phyloP scores from a whole-genome alignment of 2,888 invertebrate species.

The Cryptocephalus moraei region DNA sequence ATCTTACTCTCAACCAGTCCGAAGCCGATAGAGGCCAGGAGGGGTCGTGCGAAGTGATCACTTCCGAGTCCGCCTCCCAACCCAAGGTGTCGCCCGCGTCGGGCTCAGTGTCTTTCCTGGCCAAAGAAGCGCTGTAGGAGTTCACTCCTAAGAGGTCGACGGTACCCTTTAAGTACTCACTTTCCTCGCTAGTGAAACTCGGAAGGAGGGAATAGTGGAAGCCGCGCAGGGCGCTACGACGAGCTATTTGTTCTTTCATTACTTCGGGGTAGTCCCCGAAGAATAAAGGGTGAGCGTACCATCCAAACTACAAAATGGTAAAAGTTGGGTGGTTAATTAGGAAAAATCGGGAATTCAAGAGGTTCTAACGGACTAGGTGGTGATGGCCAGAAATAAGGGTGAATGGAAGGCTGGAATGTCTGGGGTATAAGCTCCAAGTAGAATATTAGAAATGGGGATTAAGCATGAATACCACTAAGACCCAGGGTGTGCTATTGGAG shows the following conservation, averaged over 20 bases:
- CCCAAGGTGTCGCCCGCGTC: constrained; percentile 40
- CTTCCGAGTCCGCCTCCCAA: constrained; percentile 3
- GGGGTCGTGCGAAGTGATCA: not conserved
- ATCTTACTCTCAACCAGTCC: constrained; percentile 9
- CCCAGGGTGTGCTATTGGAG: too few species aligned
- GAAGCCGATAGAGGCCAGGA: constrained; percentile 8
- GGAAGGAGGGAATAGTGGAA: constrained; percentile 52
- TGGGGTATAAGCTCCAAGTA: too few species aligned
- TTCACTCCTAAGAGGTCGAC: constrained; percentile 67
- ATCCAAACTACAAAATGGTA: constrained; percentile 15
- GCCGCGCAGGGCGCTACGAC: constrained; percentile 47
- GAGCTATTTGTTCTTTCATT: constrained; percentile 49
- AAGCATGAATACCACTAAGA: too few species aligned
- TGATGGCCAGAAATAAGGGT: too few species aligned
- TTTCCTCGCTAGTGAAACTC: constrained; percentile 47
- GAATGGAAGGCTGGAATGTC: too few species aligned
- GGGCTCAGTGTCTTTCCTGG: constrained; percentile 19
- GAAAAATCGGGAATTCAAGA: too few species aligned
- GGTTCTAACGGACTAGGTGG: too few species aligned
- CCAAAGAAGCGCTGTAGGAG: constrained; percentile 54
- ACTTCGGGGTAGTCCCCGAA: constrained; percentile 55
- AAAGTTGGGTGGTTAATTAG: too few species aligned
- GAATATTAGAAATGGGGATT: too few species aligned
- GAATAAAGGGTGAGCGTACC: constrained; percentile 47
- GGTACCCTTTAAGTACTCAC: constrained; percentile 43